Conservation (phyloP, 2,797 vertebrate genomes). For the Sorex maritimensis region DNA sequence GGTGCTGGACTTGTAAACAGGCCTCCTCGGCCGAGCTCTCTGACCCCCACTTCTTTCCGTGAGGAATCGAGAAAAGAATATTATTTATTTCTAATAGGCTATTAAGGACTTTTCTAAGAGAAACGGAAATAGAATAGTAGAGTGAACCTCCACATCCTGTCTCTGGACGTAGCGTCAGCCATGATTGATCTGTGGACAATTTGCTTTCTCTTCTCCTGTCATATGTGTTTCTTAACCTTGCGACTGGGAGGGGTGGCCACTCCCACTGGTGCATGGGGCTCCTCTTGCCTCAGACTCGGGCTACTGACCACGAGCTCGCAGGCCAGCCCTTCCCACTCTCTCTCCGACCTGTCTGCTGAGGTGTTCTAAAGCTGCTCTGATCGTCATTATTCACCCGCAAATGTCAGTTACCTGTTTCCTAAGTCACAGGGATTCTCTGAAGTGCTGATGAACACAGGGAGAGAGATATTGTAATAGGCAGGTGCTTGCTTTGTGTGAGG, state of each 20-base stretch:
- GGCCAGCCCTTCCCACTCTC: no score
- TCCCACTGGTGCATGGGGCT: no score
- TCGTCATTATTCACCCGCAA: constrained; percentile 17
- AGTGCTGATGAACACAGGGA: neutral
- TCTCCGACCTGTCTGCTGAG: no score
- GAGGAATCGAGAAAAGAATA: neutral
- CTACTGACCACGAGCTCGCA: no score
- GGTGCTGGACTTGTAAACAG: no score
- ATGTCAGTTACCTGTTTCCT: constrained; percentile 20
- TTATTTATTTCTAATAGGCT: constrained; percentile 16
- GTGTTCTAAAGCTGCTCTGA: constrained; percentile 2
- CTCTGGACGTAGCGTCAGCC: neutral
- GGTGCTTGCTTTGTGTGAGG: no score
- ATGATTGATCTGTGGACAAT: neutral
- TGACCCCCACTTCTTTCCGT: neutral
- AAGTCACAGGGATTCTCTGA: neutral
- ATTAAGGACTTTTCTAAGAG: constrained; percentile 22
- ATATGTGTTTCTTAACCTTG: no score
- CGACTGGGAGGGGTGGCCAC: no score
- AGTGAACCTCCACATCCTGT: neutral
- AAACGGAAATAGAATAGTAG: neutral
- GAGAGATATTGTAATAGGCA: no score
- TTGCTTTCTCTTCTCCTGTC: neutral
- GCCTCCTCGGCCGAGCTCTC: no score
- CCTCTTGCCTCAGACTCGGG: no score